Conservation (phyloP, 2,113 vertebrate species). For the Aix galericulata region DNA sequence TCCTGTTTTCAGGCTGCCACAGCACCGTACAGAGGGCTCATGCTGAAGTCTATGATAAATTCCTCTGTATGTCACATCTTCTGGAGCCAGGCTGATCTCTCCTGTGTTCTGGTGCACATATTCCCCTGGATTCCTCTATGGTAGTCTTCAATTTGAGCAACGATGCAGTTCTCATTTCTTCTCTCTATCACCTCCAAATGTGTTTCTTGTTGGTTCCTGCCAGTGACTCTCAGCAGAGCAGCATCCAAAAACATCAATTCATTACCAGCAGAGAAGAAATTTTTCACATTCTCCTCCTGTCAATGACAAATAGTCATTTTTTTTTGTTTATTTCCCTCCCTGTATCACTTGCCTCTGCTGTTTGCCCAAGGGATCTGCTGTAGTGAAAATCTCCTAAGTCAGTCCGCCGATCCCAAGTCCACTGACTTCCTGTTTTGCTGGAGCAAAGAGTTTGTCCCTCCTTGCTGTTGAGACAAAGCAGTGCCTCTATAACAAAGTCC, state of each 20-base stretch:
- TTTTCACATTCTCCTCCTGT: neutral
- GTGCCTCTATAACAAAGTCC: neutral
- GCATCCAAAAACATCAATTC: neutral
- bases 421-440: neutral
- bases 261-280: slow-evolving; percentile 20
- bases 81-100: neutral
- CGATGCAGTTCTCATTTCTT: neutral
- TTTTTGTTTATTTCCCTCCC: neutral
- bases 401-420: neutral
- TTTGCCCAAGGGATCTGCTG: neutral
- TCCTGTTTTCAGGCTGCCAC: neutral
- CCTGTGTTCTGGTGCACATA: neutral
- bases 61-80: neutral
- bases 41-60: neutral
- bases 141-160: neutral
- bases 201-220: neutral
- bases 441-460: neutral
- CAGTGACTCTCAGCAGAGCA: neutral
- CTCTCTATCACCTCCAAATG: neutral
- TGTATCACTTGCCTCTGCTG: neutral
- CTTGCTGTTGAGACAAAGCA: neutral
- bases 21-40: neutral
- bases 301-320: neutral
- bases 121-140: neutral
- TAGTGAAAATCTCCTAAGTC: neutral